These are phyloP conservation scores for Hippasteria phrygiana DNA, from an alignment of 53 echinoderm and acorn worm genomes.

Conservation along the genomic window DNA sequence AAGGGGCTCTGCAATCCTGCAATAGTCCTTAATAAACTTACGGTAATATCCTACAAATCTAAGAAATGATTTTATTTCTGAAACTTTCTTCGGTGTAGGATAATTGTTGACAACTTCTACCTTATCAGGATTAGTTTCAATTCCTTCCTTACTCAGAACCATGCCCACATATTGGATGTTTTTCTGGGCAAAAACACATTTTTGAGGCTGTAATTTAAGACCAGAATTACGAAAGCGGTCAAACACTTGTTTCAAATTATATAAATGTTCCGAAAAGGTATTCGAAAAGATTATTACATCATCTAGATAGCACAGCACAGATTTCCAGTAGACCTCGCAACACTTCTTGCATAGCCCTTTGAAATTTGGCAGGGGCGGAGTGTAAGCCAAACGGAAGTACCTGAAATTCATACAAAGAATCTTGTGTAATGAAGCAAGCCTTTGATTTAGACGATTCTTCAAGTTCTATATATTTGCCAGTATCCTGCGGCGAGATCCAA, in stretches of 20 bases:
- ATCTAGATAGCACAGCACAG: constrained; percentile 15
- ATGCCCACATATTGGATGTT: constrained; percentile 6
- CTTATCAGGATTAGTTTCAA: constrained; percentile 17
- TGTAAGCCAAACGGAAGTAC: constrained; percentile 26
- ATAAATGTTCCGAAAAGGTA: constrained; percentile 22
- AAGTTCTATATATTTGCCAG: constrained; percentile 33
- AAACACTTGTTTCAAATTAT: too few species aligned
- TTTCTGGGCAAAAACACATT: neutral
- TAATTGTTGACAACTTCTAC: neutral
- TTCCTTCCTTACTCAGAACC: neutral
- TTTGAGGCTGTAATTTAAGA: neutral
- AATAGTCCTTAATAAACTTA: constrained; percentile 12
- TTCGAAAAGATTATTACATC: constrained; percentile 7
- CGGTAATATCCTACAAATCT: constrained; percentile 21
- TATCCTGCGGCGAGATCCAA: constrained; percentile 34
- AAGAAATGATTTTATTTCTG: constrained; percentile 9
- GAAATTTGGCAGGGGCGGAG: constrained; percentile 47
- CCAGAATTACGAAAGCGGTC: neutral
- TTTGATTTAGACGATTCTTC: constrained; percentile 8
- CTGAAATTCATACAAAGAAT: constrained; percentile 30
- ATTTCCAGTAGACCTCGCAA: constrained; percentile 1
- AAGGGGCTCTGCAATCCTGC: constrained; percentile 19
- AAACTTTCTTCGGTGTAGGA: neutral
- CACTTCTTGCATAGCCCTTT: constrained; percentile 26
- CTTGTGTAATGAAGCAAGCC: constrained; percentile 18